Conservation (phyloP, 1,140 invertebrate genomes). For the Andrena cerasifolii region DNA sequence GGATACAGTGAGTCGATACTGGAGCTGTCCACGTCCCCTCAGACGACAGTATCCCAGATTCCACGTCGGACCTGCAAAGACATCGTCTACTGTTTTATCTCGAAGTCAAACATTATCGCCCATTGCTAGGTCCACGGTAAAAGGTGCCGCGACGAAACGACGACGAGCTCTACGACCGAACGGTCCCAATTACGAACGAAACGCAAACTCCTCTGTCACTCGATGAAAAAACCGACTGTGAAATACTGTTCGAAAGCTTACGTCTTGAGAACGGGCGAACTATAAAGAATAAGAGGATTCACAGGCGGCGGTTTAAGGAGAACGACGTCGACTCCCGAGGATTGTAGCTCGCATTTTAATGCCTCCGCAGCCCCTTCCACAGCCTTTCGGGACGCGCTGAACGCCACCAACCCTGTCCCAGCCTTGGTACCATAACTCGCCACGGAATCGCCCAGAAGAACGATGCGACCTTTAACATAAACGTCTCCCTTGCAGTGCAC, state of each 20-base stretch:
- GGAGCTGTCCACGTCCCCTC: conserved; percentile 78
- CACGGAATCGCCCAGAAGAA: conserved; percentile 80
- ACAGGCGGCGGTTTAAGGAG: conserved; percentile 88
- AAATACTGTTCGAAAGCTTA: conserved; percentile 60
- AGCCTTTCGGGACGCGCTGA: conserved; percentile 86
- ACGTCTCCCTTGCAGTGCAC: conserved; percentile 11
- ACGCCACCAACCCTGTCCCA: conserved; percentile 85
- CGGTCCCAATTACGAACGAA: not conserved
- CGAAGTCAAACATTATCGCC: not conserved
- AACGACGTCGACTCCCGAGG: conserved; percentile 88
- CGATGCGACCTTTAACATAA: conserved; percentile 77
- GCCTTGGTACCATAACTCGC: conserved; percentile 71
- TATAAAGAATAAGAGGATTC: conserved; percentile 85
- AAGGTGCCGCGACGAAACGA: not conserved
- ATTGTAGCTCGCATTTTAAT: conserved; percentile 86
- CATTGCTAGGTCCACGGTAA: too few species aligned
- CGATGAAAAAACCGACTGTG: not conserved
- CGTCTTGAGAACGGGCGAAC: conserved; percentile 83
- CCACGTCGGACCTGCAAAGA: conserved; percentile 70
- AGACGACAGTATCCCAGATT: conserved; percentile 57
- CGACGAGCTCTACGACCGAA: not conserved
- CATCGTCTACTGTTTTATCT: conserved; percentile 15
- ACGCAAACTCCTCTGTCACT: not conserved
- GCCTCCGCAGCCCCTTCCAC: conserved; percentile 89
- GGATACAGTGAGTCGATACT: conserved; percentile 73